Percentiles rank a stretch among this genome's conserved stretches.
Evolutionary conservation across 2,797 vertebrate genomes (phyloP).

Genomic region (Rachycentron canadum): DNA sequence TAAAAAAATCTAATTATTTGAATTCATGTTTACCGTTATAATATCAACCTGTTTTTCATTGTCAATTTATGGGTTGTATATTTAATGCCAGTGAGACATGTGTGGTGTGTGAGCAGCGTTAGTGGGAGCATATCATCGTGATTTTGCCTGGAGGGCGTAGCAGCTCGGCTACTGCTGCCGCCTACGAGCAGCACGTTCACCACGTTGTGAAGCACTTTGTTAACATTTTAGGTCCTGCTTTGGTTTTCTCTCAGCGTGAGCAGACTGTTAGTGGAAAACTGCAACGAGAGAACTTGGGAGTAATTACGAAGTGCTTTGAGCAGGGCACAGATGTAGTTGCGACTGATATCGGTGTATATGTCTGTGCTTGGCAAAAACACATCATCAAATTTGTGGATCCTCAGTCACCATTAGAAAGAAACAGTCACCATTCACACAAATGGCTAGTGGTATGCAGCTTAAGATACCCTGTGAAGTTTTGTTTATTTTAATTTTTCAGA

Average conservation of each 20-base stretch:
- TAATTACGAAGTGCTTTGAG: not conserved
- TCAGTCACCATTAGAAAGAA: too few species aligned
- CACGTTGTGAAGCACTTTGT: conserved; percentile 29
- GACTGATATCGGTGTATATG: not conserved
- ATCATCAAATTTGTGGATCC: not conserved
- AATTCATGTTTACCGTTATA: conserved; percentile 15
- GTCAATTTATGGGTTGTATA: not conserved
- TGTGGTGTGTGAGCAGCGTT: conserved; percentile 1
- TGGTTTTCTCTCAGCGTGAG: not conserved
- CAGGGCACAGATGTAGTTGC: not conserved
- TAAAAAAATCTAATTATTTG: conserved; percentile 19
- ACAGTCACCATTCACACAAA: too few species aligned
- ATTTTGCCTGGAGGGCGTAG: conserved; percentile 32
- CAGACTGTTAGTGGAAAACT: not conserved
- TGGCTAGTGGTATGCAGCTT: too few species aligned
- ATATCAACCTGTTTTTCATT: conserved; percentile 19
- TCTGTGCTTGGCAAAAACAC: not conserved
- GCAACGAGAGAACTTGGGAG: not conserved
- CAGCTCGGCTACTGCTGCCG: not conserved
- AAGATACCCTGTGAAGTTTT: too few species aligned
- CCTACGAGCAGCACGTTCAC: conserved; percentile 13
- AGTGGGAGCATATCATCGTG: conserved; percentile 17
- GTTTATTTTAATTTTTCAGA: too few species aligned
- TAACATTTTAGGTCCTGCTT: conserved; percentile 19
- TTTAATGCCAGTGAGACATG: conserved; percentile 9